Base-by-base conservation (phyloP, 2,113 vertebrate species). In the Psittacara wagleri region DNA sequence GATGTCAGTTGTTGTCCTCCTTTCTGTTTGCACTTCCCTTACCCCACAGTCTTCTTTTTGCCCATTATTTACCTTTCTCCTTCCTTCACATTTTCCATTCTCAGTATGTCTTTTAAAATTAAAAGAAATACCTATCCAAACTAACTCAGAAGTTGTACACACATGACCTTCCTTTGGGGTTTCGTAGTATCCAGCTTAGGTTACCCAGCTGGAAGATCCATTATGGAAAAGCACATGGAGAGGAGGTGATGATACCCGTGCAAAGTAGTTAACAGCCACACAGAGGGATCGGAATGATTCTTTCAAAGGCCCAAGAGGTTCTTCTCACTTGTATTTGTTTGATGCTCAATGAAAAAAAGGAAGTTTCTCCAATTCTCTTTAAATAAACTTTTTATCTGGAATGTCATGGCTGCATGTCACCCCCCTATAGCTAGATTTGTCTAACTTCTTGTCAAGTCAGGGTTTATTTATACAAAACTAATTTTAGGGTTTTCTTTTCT, bases 361-460 rank as follows among this genome's bases (percentile, higher is more conserved):
- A 76, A 63, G 41, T 73, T 37, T 86, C 41, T 69, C 33, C 7
- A n/a, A 37, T 82, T 94, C 67, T 82, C 37, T 90, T 74, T 78
- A 75, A 91, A 90, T 91, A 75, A 83, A 61, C 66, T 70, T 86
- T 74, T 81, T 33, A 31, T 51, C 52, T 85, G 52, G 52, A 79
- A 67, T 69, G 2, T 69, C 62, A 64, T 29, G 59, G 59, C 74
- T 85, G 37, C 41, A 20, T 14, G 62, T 96, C 88, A 91, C 17
- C 74, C 27, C 27, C 37, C 66, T 76, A 10, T 67, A 49, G 41
- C 66, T 87, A n/a, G 31, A 69, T 82, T 89, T 87, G 46, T 76
- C 62, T 86, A 82, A 73, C 52, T 86, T 86, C 88, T 88, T 93
- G 90, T 93, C 93, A 96, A 67, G 39, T 88, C 57, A 63, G 72